Conservation (phyloP, 2,797 vertebrate genomes). For the Cygnus olor region DNA sequence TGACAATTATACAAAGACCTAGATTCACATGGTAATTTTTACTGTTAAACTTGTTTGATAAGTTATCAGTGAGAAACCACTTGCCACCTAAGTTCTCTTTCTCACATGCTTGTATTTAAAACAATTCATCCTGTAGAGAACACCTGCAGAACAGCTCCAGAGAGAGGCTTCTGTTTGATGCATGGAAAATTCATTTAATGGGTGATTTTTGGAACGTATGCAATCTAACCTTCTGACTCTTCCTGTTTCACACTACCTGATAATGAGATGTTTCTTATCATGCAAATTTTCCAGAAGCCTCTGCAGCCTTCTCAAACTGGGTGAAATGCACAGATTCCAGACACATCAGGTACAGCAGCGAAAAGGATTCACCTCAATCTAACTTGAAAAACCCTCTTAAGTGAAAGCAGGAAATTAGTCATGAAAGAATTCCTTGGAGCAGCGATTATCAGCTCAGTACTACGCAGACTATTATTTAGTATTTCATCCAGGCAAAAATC, state of each 20-base stretch:
- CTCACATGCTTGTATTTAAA: neutral
- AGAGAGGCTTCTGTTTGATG: neutral
- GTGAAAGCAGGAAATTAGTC: conserved; percentile 13
- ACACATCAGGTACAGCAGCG: neutral
- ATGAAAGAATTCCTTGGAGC: neutral
- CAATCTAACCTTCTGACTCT: neutral
- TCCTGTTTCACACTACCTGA: neutral
- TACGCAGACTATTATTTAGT: neutral
- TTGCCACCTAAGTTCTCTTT: neutral
- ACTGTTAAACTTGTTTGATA: neutral
- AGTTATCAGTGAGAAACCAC: neutral
- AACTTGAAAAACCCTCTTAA: neutral
- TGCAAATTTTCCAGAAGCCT: neutral
- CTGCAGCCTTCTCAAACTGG: neutral
- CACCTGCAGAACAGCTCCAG: neutral
- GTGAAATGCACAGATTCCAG: neutral
- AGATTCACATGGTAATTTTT: neutral
- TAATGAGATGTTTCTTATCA: neutral
- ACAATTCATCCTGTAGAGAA: neutral
- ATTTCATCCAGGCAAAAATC: neutral
- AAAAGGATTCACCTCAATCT: neutral
- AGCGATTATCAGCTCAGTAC: neutral
- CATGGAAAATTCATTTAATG: neutral
- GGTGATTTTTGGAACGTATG: neutral
- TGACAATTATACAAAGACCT: neutral